Evolutionary conservation across 1,140 invertebrate species (phyloP), one percentile per base, ranked within the genome.

Genomic region (Phthorimaea operculella): DNA sequence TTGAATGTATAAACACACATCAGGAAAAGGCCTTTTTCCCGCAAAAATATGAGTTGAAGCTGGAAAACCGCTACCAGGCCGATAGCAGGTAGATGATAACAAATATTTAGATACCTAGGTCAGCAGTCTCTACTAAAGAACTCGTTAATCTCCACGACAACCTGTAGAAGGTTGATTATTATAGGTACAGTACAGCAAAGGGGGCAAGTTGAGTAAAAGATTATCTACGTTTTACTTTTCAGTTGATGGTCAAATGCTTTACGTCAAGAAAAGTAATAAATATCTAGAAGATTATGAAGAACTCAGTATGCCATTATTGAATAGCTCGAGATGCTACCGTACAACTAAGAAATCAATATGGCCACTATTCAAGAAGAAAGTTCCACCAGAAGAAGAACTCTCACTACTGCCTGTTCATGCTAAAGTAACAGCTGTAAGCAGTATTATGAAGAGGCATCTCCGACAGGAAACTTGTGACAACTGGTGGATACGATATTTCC

Each of bases 401-500:
- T 66, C 62, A 1, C 55, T 80, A 14, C 57, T 79, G 0, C 75
- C 77, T 1, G 60, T 73, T 33, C 72, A 66, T 49, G 50, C 53
- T 1, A 66, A 55, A 21, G 62, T 66, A 18, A 66, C 58, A 12
- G 55, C 63, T 50, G 51, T 62, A 8, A 64, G 53, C 1, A 65
- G 60, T 44, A 17, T 57, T 11, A 4, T 55, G 0, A 70, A 62
- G 11, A 61, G 63, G 36, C 74, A 71, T 12, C 68, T 77, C n/a
- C 86, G 88, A 36, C 83, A 88, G 58, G 85, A 87, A 21, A 87
- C 86, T 36, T 75, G 87, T 10, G 71, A 66, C 57, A 91, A 93
- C 79, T 95, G 93, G 93, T 95, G 93, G 93, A 90, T 87, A 52
- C 92, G 92, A 87, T 94, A 92, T 75, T 91, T 90, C 65, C 88